Percentiles rank a stretch among this genome's conserved stretches.
phyloP scores from a whole-genome alignment of 2,888 invertebrate genomes.

The Agonopterix subpropinquella region DNA sequence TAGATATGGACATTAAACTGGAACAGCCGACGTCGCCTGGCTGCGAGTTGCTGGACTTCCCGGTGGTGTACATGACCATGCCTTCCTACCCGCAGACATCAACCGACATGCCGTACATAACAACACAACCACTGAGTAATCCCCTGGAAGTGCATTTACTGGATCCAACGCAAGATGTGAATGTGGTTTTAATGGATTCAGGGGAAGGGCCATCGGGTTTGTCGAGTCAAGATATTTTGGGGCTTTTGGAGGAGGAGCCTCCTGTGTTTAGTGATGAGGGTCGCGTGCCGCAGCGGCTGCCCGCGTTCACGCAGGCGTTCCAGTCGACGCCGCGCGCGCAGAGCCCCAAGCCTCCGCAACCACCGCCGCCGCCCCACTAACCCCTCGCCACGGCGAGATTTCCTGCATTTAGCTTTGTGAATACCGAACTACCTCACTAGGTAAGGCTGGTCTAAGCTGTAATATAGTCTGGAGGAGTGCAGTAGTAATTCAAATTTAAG shows the following conservation, averaged over 20 bases:
- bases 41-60: slow-evolving; percentile 47
- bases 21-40: slow-evolving; percentile 47
- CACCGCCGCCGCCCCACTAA: slow-evolving; percentile 62
- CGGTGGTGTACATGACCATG: slow-evolving; percentile 53
- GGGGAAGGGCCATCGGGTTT: slow-evolving; percentile 64
- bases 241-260: slow-evolving; percentile 43
- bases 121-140: slow-evolving; percentile 37
- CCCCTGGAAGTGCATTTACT: slow-evolving; percentile 46
- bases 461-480: slow-evolving; percentile 50
- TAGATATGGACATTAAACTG: slow-evolving; percentile 46
- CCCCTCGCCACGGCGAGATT: slow-evolving; percentile 25
- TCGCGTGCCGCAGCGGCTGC: slow-evolving; percentile 50
- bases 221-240: slow-evolving; percentile 50
- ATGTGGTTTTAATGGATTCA: slow-evolving; percentile 54
- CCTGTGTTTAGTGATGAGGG: slow-evolving; percentile 45
- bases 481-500: slow-evolving; percentile 43
- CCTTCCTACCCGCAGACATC: slow-evolving; percentile 47
- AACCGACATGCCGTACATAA: slow-evolving; percentile 42
- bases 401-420: slow-evolving; percentile 63
- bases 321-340: slow-evolving; percentile 60
- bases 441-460: slow-evolving; percentile 68
- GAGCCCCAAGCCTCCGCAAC: slow-evolving; percentile 66
- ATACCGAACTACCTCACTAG: slow-evolving; percentile 69
- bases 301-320: slow-evolving; percentile 69
- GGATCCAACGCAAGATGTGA: slow-evolving; percentile 39